phyloP scores from a whole-genome alignment of 64 coral and sea anemone genomes.

The Exaiptasia diaphana region DNA sequence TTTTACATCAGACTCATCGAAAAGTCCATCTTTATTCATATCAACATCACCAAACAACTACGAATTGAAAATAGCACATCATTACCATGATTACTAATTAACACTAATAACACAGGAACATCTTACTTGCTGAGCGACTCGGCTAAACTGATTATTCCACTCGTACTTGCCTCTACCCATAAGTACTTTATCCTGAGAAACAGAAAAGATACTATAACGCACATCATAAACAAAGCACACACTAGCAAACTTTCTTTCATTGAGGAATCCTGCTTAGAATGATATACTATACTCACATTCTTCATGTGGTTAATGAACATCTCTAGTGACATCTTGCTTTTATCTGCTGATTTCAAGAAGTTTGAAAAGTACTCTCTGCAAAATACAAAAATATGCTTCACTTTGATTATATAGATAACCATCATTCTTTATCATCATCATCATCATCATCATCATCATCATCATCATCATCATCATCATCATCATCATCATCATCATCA shows the following conservation, averaged over 20 bases:
- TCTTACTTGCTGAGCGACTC: neutral
- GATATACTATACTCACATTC: neutral
- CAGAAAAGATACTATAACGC: neutral
- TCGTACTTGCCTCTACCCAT: slow-evolving; percentile 7
- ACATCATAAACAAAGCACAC: no score
- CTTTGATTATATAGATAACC: no score
- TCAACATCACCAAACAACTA: neutral
- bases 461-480: no score
- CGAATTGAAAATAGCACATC: neutral
- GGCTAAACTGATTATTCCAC: slow-evolving; percentile 1
- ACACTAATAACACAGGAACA: neutral
- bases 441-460: no score
- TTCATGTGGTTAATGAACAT: slow-evolving; percentile 1
- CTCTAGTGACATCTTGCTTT: neutral
- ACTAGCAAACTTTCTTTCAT: no score
- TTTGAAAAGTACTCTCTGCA: neutral
- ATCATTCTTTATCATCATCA: no score
- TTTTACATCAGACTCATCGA: neutral
- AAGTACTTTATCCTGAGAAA: neutral
- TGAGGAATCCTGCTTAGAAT: no score
- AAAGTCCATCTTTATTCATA: neutral
- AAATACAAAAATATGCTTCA: neutral
- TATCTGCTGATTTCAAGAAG: neutral
- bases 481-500: no score
- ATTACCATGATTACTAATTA: no score